A percentile compares a stretch with the other conserved stretches of the same genome.
Evolutionary conservation across 2,797 vertebrate genomes (phyloP).

Genomic region (Zalophus californianus): DNA sequence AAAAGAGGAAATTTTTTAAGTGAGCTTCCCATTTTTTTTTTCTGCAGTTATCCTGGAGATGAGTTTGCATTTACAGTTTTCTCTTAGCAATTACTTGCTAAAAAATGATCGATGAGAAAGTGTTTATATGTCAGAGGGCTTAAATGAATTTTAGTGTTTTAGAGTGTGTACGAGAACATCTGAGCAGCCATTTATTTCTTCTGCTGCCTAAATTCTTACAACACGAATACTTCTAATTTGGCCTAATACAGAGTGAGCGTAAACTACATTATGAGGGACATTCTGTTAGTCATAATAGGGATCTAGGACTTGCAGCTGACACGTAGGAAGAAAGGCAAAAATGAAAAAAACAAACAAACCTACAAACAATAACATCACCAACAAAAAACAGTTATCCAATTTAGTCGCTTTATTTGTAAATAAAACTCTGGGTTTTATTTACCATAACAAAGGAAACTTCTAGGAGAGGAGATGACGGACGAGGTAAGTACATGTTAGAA

Average conservation of each 20-base stretch:
- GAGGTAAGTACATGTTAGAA: neutral
- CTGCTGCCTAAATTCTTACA: neutral
- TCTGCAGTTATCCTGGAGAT: slow-evolving; percentile 15
- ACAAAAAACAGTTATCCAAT: neutral
- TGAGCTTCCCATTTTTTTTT: neutral
- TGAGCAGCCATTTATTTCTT: neutral
- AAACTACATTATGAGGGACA: neutral
- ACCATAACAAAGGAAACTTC: neutral
- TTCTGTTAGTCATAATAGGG: neutral
- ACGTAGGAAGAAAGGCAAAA: neutral
- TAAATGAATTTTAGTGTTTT: neutral
- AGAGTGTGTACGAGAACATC: neutral
- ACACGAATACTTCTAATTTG: neutral
- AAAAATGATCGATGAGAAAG: neutral
- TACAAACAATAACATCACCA: neutral
- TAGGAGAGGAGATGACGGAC: neutral
- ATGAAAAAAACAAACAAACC: neutral
- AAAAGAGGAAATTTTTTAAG: neutral
- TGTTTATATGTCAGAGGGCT: neutral
- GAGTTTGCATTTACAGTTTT: neutral
- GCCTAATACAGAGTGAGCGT: neutral
- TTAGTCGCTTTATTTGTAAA: neutral
- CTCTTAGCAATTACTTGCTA: neutral
- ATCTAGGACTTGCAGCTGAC: neutral
- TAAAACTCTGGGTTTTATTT: neutral